Evolutionary conservation across 2,113 vertebrate species (phyloP).

Genomic region (Rhadina sibilatrix): DNA sequence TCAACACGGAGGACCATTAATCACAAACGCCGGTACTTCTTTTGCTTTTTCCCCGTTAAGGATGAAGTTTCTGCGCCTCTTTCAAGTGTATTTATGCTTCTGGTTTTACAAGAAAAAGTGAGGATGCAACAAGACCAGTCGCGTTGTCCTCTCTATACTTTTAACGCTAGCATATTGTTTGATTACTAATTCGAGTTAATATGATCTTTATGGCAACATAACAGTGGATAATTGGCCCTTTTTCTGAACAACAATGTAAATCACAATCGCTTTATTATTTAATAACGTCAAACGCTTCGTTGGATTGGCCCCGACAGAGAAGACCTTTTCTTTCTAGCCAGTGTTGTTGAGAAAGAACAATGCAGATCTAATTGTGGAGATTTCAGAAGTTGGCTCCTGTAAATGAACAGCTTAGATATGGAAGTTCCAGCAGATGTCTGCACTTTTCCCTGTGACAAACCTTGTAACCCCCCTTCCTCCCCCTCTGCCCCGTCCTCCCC

Average conservation of each 20-base stretch:
- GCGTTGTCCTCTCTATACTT: constrained; percentile 74
- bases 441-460: constrained; percentile 65
- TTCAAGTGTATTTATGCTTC: constrained; percentile 44
- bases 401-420: constrained; percentile 83
- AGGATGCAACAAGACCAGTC: constrained; percentile 70
- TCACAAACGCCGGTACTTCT: not conserved
- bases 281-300: constrained; percentile 95
- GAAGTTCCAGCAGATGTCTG: constrained; percentile 78
- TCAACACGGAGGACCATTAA: constrained; percentile 53
- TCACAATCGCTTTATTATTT: constrained; percentile 98
- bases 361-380: constrained; percentile 85
- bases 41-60: constrained; percentile 6
- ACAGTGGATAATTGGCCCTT: constrained; percentile 91
- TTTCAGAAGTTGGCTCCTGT: constrained; percentile 85
- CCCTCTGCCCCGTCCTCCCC: constrained; percentile 33
- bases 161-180: constrained; percentile 84
- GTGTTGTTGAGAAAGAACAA: constrained; percentile 84
- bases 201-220: constrained; percentile 91
- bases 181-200: constrained; percentile 93
- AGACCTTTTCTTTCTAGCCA: constrained; percentile 81
- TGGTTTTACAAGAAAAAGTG: constrained; percentile 72
- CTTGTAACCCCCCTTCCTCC: constrained; percentile 41
- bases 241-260: constrained; percentile 88
- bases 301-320: constrained; percentile 86
- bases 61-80: constrained; percentile 41